Percentiles rank a stretch among this genome's conserved stretches.
Conservation (phyloP, 2,888 invertebrate genomes). For the Eilema depressum region DNA sequence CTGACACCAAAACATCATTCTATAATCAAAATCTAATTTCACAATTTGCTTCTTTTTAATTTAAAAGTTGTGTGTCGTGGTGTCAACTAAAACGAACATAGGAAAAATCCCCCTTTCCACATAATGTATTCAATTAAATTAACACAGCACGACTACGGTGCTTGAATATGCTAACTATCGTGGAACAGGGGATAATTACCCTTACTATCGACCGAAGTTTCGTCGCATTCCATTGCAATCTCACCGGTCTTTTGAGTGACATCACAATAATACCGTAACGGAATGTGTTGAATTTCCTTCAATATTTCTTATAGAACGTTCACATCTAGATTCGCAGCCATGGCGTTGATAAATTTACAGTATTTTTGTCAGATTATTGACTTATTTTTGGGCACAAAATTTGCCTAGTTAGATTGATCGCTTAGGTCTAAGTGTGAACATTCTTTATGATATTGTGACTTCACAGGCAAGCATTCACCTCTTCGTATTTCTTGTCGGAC, state of each 20-base stretch:
- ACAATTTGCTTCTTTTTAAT: too few species aligned
- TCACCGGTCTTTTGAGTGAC: slow-evolving; percentile 18
- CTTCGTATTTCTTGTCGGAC: slow-evolving; percentile 99
- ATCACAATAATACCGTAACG: slow-evolving; percentile 29
- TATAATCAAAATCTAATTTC: neutral
- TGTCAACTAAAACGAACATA: slow-evolving; percentile 37
- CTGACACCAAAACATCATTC: slow-evolving; percentile 35
- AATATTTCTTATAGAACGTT: slow-evolving; percentile 14
- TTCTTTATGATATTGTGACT: slow-evolving; percentile 40
- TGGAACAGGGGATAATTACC: slow-evolving; percentile 43
- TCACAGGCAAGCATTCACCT: slow-evolving; percentile 90
- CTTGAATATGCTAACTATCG: slow-evolving; percentile 28
- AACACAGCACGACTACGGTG: slow-evolving; percentile 18
- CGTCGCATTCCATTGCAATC: slow-evolving; percentile 40
- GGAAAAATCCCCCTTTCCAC: slow-evolving; percentile 31
- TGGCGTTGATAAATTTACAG: neutral
- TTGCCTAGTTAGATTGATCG: neutral
- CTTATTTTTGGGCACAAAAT: neutral
- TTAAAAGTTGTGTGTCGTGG: slow-evolving; percentile 9
- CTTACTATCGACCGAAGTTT: slow-evolving; percentile 38
- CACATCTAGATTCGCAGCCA: slow-evolving; percentile 10
- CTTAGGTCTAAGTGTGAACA: slow-evolving; percentile 13
- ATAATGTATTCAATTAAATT: slow-evolving; percentile 26
- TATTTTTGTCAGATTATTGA: neutral
- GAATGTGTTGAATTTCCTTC: slow-evolving; percentile 17